A percentile compares a stretch with the other conserved stretches of the same genome.
These are phyloP conservation scores for Sander vitreus DNA, from an alignment of 2,113 vertebrate genomes.

Conservation along the genomic window DNA sequence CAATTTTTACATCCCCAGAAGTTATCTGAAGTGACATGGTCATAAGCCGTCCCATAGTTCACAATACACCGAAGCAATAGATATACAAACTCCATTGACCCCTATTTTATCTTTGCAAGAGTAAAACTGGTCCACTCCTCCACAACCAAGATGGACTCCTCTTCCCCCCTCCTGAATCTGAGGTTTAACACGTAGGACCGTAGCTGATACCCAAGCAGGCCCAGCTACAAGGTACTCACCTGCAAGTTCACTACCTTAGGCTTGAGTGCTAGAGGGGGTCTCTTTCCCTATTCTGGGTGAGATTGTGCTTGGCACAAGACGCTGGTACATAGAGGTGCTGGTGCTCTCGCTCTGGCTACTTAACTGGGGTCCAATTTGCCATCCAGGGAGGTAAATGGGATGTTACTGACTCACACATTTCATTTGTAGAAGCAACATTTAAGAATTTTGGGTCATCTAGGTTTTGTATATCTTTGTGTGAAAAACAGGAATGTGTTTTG, in stretches of 20 bases:
- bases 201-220: neutral
- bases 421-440: neutral
- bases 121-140: neutral
- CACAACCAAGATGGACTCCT: no score
- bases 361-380: conserved; percentile 17
- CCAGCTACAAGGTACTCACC: neutral
- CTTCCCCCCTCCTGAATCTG: no score
- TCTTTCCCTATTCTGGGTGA: neutral
- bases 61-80: neutral
- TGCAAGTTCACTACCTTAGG: neutral
- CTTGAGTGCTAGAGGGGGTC: neutral
- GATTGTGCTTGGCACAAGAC: neutral
- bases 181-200: neutral
- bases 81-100: neutral
- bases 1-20: neutral
- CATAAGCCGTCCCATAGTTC: no score
- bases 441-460: neutral
- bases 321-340: neutral
- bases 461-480: neutral
- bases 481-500: neutral
- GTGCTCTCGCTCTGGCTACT: neutral
- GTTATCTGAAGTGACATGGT: neutral
- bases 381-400: conserved; percentile 11
- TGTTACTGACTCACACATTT: neutral
- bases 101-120: neutral